These are phyloP conservation scores for Eupeodes latifasciatus DNA, from an alignment of 2,888 invertebrate species.

Conservation along the genomic window DNA sequence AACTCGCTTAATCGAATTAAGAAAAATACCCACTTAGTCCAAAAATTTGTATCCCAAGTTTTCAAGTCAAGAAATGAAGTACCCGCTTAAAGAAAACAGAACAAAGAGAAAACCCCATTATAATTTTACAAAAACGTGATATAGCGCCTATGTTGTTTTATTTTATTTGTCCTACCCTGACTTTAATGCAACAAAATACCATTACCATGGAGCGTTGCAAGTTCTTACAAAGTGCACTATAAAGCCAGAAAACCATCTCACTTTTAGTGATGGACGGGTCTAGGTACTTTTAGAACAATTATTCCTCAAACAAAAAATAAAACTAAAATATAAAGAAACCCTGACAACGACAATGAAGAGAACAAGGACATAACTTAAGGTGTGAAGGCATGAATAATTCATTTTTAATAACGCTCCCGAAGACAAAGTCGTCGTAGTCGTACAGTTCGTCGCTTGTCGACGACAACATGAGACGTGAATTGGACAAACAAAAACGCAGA, in stretches of 20 bases:
- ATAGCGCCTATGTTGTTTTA: background rate
- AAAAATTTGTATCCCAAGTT: too few species aligned
- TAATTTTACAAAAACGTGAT: too few species aligned
- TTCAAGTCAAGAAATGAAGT: too few species aligned
- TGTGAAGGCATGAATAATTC: slow-evolving; percentile 78
- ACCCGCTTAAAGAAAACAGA: too few species aligned
- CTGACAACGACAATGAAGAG: slow-evolving; percentile 77
- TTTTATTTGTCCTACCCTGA: background rate
- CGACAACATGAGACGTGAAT: slow-evolving; percentile 30
- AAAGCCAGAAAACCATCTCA: slow-evolving; percentile 1
- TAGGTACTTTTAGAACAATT: slow-evolving; percentile 64
- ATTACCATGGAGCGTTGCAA: background rate
- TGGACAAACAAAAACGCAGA: slow-evolving; percentile 22
- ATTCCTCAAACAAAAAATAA: slow-evolving; percentile 36
- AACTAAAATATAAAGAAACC: slow-evolving; percentile 27
- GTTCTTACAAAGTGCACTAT: background rate
- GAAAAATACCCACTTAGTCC: too few species aligned
- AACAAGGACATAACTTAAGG: slow-evolving; percentile 81
- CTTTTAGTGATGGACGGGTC: slow-evolving; percentile 58
- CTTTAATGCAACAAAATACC: background rate
- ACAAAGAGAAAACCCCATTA: too few species aligned
- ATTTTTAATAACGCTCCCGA: slow-evolving; percentile 73
- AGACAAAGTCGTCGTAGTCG: slow-evolving; percentile 46
- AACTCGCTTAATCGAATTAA: too few species aligned
- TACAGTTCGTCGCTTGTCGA: too few species aligned